These are phyloP conservation scores for Sinocyclocheilus grahami DNA, from an alignment of 2,113 vertebrate species.

Conservation along the genomic window DNA sequence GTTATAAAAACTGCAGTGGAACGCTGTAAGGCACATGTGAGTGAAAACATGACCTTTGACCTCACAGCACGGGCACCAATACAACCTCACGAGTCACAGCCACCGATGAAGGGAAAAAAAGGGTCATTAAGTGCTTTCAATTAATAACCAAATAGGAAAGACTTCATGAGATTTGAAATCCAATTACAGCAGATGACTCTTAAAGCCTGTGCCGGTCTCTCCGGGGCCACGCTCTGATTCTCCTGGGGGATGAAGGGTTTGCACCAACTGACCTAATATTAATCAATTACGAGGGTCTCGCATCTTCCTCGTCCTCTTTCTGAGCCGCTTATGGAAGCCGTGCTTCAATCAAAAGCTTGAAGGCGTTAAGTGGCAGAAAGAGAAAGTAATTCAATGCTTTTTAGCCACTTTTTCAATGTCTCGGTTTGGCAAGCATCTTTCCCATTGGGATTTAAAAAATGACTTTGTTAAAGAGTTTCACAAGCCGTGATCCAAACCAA, in stretches of 20 bases:
- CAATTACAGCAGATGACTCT: conserved; percentile 52
- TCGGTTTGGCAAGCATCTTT: neutral
- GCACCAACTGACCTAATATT: conserved; percentile 49
- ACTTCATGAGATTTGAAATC: conserved; percentile 51
- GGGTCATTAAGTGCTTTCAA: conserved; percentile 18
- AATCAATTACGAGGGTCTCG: conserved; percentile 54
- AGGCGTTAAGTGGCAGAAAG: conserved; percentile 20
- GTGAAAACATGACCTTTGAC: too few relatives aligned
- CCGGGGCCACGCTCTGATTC: neutral
- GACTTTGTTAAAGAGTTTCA: neutral
- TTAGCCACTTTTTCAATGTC: neutral
- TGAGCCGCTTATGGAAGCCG: neutral
- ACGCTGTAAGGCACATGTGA: too few relatives aligned
- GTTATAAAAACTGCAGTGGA: too few relatives aligned
- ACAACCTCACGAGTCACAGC: too few relatives aligned
- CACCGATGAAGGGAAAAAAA: neutral
- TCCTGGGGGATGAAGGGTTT: conserved; percentile 33
- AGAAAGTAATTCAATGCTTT: conserved; percentile 18
- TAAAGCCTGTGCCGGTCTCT: conserved; percentile 19
- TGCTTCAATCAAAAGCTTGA: conserved; percentile 28
- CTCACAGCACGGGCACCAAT: too few relatives aligned
- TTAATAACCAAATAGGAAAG: conserved; percentile 48
- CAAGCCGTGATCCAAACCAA: neutral
- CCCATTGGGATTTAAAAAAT: neutral
- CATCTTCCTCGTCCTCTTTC: neutral